Evolutionary conservation across 2,888 invertebrate genomes (phyloP).

Genomic region (Leptopilina myrica): DNA sequence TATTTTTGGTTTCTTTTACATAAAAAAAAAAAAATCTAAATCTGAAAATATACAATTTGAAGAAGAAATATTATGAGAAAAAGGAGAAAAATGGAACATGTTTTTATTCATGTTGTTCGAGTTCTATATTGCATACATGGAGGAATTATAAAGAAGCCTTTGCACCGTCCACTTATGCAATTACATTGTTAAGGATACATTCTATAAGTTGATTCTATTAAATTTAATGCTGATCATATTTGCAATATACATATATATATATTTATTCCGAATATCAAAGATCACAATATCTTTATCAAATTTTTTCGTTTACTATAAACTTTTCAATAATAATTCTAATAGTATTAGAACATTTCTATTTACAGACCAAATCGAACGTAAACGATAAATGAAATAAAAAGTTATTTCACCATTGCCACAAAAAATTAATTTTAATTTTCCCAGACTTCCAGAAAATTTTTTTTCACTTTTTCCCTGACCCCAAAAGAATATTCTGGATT

Average conservation of each 20-base stretch:
- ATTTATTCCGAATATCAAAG: slow-evolving; percentile 3
- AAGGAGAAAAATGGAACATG: slow-evolving; percentile 16
- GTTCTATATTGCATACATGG: slow-evolving; percentile 17
- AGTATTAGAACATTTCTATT: not conserved
- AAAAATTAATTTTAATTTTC: no score
- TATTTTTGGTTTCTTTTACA: no score
- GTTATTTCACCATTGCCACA: no score
- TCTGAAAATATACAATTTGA: not conserved
- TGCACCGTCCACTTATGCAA: slow-evolving; percentile 64
- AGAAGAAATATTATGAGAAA: not conserved
- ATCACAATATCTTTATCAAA: slow-evolving; percentile 3
- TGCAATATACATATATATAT: not conserved
- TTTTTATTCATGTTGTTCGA: slow-evolving; percentile 15
- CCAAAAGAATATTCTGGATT: no score
- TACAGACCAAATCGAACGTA: not conserved
- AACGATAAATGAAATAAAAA: no score
- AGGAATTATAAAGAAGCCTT: slow-evolving; percentile 58
- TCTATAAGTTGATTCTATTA: slow-evolving; percentile 58
- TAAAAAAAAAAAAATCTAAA: no score
- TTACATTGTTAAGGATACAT: slow-evolving; percentile 65
- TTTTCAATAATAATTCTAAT: no score
- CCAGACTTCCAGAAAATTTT: no score
- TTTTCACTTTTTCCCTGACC: no score
- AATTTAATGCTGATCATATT: slow-evolving; percentile 43
- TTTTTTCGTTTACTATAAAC: not conserved